Evolutionary conservation across 1,140 invertebrate species (phyloP).

Genomic region (Drosophila kurseongensis): DNA sequence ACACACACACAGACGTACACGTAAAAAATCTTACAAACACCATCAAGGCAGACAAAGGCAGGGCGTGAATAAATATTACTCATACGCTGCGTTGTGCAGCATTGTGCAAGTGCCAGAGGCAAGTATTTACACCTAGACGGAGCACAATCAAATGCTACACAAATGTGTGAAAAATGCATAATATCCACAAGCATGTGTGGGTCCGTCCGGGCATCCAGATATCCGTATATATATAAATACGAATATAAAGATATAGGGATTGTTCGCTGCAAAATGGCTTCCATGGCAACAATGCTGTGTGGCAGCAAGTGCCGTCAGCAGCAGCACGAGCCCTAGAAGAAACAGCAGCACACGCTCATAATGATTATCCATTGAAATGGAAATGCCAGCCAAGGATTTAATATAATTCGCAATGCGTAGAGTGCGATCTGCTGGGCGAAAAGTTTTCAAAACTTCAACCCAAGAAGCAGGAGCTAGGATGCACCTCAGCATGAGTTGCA

Average conservation of each 20-base stretch:
- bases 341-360: slow-evolving; percentile 71
- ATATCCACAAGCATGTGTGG: slow-evolving; percentile 57
- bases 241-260: neutral
- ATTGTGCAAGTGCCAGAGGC: slow-evolving; percentile 72
- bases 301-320: slow-evolving; percentile 57
- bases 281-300: slow-evolving; percentile 42
- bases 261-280: slow-evolving; percentile 58
- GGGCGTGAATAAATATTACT: slow-evolving; percentile 81
- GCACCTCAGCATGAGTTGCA: slow-evolving; percentile 69
- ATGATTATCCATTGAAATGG: slow-evolving; percentile 84
- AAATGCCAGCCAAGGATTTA: slow-evolving; percentile 80
- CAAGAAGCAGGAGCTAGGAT: slow-evolving; percentile 29
- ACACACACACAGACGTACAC: slow-evolving; percentile 28
- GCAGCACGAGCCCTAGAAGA: slow-evolving; percentile 24
- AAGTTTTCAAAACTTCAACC: slow-evolving; percentile 59
- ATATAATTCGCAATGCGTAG: slow-evolving; percentile 77
- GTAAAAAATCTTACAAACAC: slow-evolving; percentile 23
- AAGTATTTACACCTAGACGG: slow-evolving; percentile 79
- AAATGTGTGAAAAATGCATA: slow-evolving; percentile 80
- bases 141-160: slow-evolving; percentile 73
- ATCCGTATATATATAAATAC: slow-evolving; percentile 4
- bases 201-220: slow-evolving; percentile 22
- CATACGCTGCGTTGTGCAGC: slow-evolving; percentile 73
- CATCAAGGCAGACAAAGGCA: slow-evolving; percentile 71
- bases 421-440: slow-evolving; percentile 57